These are phyloP conservation scores for Megaceryle maxima DNA, from an alignment of 2,113 vertebrate species.

Conservation along the genomic window DNA sequence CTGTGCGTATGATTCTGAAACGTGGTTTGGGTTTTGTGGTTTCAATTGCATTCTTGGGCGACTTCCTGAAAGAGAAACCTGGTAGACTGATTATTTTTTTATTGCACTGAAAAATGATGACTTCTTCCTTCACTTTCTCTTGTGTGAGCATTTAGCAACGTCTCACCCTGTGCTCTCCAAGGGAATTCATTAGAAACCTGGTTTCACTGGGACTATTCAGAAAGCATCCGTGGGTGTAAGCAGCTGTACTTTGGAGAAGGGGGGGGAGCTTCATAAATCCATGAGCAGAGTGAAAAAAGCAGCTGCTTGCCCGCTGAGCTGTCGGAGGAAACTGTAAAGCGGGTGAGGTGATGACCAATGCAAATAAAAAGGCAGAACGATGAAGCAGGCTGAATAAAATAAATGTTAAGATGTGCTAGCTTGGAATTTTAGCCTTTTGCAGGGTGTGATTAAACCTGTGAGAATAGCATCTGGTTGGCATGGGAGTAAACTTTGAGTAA, in stretches of 20 bases:
- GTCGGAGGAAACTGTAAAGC: background rate
- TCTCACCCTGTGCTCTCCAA: background rate
- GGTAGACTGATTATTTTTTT: background rate
- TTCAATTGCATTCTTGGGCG: background rate
- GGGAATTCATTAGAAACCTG: background rate
- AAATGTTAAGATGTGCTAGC: background rate
- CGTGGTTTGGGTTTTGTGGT: background rate
- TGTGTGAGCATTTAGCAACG: background rate
- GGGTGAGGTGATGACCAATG: background rate
- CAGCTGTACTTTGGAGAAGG: background rate
- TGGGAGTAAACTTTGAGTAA: background rate
- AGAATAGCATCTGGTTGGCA: background rate
- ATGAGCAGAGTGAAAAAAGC: background rate
- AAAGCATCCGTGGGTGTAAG: background rate
- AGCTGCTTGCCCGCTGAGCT: background rate
- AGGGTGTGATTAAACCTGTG: background rate
- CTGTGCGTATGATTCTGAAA: background rate
- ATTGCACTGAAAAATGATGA: background rate
- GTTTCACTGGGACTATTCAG: background rate
- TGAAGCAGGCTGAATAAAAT: background rate
- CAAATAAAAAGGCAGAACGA: background rate
- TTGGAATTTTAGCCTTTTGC: background rate
- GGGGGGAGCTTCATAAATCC: background rate
- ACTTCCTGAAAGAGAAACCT: constrained; percentile 48
- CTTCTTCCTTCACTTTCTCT: background rate